A percentile compares a stretch with the other conserved stretches of the same genome.
Evolutionary conservation across 2,113 vertebrate genomes (phyloP).

Genomic region (Phalacrocorax pelagicus): DNA sequence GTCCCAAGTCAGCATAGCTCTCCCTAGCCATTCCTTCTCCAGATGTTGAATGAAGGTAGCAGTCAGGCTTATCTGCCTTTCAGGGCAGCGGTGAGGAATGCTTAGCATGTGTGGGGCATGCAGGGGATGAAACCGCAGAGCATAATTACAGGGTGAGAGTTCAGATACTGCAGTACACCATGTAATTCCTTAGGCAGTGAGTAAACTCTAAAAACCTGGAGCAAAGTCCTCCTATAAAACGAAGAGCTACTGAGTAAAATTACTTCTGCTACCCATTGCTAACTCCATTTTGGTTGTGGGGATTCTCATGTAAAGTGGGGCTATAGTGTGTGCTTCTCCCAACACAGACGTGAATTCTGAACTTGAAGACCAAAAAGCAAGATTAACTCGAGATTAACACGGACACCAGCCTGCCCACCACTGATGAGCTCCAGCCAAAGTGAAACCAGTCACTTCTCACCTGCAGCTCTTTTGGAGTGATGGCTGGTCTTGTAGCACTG

Average conservation of each 20-base stretch:
- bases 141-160: background rate
- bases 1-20: background rate
- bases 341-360: background rate
- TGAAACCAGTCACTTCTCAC: background rate
- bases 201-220: background rate
- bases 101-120: background rate
- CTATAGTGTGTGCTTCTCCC: background rate
- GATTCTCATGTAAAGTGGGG: background rate
- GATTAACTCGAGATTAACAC: background rate
- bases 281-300: background rate
- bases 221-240: background rate
- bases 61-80: background rate
- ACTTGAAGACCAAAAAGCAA: background rate
- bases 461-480: background rate
- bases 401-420: background rate
- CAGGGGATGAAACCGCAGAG: slow-evolving; percentile 7
- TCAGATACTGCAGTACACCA: background rate
- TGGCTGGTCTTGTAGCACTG: background rate
- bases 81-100: background rate
- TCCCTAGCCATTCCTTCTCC: background rate
- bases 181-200: background rate
- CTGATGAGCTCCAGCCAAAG: background rate
- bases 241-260: background rate
- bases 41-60: background rate
- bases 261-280: background rate